Conservation (phyloP, 2,888 invertebrate genomes). For the Drepanosiphum platanoidis region DNA sequence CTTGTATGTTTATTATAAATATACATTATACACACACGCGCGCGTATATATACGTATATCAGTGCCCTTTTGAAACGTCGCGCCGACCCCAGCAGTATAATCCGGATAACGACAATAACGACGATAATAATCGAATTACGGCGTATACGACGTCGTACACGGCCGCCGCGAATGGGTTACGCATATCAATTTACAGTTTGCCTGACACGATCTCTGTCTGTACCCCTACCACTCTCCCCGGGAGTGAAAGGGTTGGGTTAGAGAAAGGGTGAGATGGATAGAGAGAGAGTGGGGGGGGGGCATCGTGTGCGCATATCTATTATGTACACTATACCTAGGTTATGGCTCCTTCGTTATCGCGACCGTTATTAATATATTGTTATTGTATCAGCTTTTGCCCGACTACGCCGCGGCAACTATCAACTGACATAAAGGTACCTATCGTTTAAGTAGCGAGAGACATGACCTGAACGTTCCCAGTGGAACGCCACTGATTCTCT, state of each 20-base stretch:
- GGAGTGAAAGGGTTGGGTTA: not conserved
- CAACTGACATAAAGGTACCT: slow-evolving; percentile 10
- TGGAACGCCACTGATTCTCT: slow-evolving; percentile 21
- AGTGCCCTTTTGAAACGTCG: slow-evolving; percentile 5
- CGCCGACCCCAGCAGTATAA: slow-evolving; percentile 11
- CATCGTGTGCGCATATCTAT: not conserved
- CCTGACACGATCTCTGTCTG: not conserved
- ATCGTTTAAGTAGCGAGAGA: not conserved
- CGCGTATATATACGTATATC: not conserved
- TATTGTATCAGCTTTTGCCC: slow-evolving; percentile 32
- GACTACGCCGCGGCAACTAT: not conserved
- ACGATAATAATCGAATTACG: slow-evolving; percentile 44
- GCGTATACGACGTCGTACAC: slow-evolving; percentile 1
- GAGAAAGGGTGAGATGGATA: not conserved
- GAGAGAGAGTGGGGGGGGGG: not conserved
- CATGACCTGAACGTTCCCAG: slow-evolving; percentile 41
- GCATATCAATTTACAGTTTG: slow-evolving; percentile 48
- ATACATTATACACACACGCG: not conserved
- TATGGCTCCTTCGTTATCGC: slow-evolving; percentile 39
- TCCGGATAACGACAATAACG: slow-evolving; percentile 40
- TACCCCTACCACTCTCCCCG: not conserved
- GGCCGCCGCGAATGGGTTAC: slow-evolving; percentile 30
- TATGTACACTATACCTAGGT: not conserved
- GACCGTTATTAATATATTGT: slow-evolving; percentile 48
- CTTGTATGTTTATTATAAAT: not conserved